Percentiles rank a stretch among this genome's conserved stretches.
Evolutionary conservation across 1,140 invertebrate genomes (phyloP).

Genomic region (Spodoptera frugiperda): DNA sequence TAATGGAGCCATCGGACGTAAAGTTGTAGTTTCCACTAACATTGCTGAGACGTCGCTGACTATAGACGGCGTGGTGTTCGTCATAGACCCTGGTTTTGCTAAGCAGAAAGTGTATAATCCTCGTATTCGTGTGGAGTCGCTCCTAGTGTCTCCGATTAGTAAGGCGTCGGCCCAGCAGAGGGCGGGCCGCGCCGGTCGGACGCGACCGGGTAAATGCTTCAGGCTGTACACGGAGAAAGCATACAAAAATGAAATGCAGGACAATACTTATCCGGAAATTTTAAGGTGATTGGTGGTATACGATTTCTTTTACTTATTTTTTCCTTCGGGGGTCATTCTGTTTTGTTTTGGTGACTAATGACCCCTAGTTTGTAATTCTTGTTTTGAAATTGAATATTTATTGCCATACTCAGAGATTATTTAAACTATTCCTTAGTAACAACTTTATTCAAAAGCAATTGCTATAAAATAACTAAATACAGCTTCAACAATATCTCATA

Average conservation of each 20-base stretch:
- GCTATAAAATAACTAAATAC: no score
- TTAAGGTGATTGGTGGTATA: conserved; percentile 85
- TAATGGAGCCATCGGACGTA: conserved; percentile 98
- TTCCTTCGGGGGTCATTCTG: no score
- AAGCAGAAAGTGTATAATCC: conserved; percentile 93
- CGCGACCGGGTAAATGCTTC: conserved; percentile 99
- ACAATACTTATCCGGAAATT: conserved; percentile 99
- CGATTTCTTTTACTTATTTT: conserved; percentile 37
- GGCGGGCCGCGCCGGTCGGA: conserved; percentile 98
- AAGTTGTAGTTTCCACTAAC: conserved; percentile 99
- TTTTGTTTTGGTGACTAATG: background rate
- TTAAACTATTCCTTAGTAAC: no score
- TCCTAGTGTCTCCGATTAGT: conserved; percentile 99
- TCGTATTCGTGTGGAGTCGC: conserved; percentile 95
- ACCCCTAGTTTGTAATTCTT: no score
- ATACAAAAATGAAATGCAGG: conserved; percentile 99
- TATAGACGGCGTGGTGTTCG: conserved; percentile 99
- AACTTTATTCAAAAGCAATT: no score
- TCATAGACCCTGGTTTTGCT: conserved; percentile 99
- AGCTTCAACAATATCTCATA: no score
- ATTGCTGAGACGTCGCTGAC: conserved; percentile 99
- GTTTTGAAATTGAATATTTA: no score
- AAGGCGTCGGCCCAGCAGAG: conserved; percentile 99
- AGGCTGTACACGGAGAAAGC: conserved; percentile 99
- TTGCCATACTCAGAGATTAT: no score